A percentile compares a stretch with the other conserved stretches of the same genome.
Conservation (phyloP, 2,888 invertebrate species). For the Petrolisthes manimaculis region DNA sequence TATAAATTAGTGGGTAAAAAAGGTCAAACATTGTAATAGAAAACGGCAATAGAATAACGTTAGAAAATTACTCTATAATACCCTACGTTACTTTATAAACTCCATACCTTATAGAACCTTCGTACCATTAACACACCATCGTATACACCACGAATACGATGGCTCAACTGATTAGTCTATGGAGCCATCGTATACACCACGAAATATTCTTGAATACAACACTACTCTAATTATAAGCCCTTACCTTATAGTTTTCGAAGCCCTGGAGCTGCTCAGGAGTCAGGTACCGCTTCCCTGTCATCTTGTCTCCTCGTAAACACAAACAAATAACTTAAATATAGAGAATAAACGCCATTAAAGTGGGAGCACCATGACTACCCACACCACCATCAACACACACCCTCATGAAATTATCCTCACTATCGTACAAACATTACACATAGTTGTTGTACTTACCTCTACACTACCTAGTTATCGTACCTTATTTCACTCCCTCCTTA, state of each 20-base stretch:
- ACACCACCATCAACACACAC: neutral
- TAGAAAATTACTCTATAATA: no score
- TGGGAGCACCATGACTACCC: neutral
- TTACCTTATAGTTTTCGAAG: conserved; percentile 59
- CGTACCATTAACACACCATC: no score
- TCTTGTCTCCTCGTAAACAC: conserved; percentile 6
- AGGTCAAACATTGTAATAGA: no score
- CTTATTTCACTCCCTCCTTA: neutral
- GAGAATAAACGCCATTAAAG: neutral
- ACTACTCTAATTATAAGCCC: neutral
- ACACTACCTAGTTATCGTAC: neutral
- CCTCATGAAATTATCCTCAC: no score
- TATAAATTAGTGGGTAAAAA: no score
- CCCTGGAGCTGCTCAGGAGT: conserved; percentile 53
- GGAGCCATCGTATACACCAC: no score
- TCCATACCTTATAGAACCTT: no score
- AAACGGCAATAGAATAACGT: no score
- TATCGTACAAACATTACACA: no score
- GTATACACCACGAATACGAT: no score
- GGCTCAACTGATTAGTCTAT: no score
- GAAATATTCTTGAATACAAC: neutral
- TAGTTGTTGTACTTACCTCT: neutral
- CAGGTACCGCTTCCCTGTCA: conserved; percentile 36
- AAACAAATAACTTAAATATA: neutral
- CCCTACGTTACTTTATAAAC: no score